Evolutionary conservation across 1,140 invertebrate species (phyloP), one percentile per base, ranked within the genome.

Genomic region (Dryas iulia): DNA sequence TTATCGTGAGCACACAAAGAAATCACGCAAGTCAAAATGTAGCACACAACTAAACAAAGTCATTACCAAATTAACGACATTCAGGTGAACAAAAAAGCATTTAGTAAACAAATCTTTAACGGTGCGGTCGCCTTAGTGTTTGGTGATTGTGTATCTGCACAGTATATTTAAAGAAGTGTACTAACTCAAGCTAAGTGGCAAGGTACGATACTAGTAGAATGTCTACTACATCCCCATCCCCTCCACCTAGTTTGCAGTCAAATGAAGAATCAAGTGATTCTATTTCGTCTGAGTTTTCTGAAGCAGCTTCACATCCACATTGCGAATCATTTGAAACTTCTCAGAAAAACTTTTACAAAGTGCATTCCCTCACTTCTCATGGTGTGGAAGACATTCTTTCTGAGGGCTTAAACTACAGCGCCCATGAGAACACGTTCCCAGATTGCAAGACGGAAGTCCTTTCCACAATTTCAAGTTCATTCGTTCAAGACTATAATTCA

Each of bases 61-160:
- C 86, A 91, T 91, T 91, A 90, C 84, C 82, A 89, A 90, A 91
- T 91, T 88, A 90, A 90, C 83, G 81, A 86, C 74, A 85, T 80
- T 77, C 84, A 86, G 87, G 87, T 89, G 79, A 87, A 82, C 77
- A 86, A 88, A 89, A 81, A 86, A 85, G 79, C 85, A 90, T 91
- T 91, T 90, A 83, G 86, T 91, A 88, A 90, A 91, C 83, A 89
- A 89, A 81, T 76, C 73, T 84, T 81, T 83, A 74, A 79, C 78
- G 24, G 78, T 76, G 69, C 81, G 78, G 88, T 83, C 82, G 87
- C 69, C 47, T 82, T 77, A 72, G 69, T 81, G 74, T 64, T 78
- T 75, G 71, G 73, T 83, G 74, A 72, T 77, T 77, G 60, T 59
- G 58, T 71, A 66, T 73, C 58, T 66, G 39, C 74, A 69, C 57